phyloP scores from a whole-genome alignment of 2,113 vertebrate species.

The Dicentrarchus labrax region DNA sequence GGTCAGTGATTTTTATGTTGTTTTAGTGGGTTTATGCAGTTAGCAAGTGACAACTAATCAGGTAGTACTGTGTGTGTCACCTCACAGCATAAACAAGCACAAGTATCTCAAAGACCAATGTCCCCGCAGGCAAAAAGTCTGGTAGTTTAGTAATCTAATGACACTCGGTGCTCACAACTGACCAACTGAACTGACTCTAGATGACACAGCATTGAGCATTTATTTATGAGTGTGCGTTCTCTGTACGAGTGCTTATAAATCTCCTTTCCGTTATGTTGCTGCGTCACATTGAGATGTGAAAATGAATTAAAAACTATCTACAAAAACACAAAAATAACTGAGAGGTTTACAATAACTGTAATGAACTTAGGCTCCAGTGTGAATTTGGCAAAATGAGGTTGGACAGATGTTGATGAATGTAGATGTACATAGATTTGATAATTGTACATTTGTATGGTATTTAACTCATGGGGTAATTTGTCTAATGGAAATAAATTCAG shows the following conservation, averaged over 20 bases:
- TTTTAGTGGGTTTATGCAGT: neutral
- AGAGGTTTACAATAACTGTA: neutral
- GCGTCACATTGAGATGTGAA: neutral
- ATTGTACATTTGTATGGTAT: neutral
- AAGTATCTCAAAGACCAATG: neutral
- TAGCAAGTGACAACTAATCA: neutral
- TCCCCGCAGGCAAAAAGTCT: neutral
- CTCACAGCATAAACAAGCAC: neutral
- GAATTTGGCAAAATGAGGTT: neutral
- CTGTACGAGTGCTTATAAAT: neutral
- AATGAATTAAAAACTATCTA: neutral
- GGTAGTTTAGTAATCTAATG: neutral
- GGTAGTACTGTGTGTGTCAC: neutral
- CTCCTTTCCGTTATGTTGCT: neutral
- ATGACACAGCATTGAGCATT: neutral
- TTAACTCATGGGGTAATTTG: neutral
- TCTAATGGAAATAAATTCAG: constrained; percentile 6
- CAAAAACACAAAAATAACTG: neutral
- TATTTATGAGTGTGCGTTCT: neutral
- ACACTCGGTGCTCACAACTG: neutral
- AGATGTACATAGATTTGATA: neutral
- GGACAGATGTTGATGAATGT: neutral
- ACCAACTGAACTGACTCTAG: neutral
- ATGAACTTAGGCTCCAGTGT: neutral
- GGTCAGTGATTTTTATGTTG: neutral